Conservation (phyloP, 2,888 invertebrate genomes). For the Phymatocera aterrima region DNA sequence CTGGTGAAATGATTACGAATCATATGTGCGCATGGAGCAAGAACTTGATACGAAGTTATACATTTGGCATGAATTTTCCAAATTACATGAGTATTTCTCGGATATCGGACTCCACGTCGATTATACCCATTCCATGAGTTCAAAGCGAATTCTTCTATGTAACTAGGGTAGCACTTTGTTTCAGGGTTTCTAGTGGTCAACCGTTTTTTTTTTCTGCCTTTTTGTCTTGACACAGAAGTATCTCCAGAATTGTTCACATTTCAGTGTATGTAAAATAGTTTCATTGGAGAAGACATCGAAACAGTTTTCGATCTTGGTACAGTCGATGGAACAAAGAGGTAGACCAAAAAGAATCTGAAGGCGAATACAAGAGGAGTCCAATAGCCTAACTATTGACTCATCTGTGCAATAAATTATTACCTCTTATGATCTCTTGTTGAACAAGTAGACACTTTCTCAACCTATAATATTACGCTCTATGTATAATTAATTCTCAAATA, state of each 20-base stretch:
- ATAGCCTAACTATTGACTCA: background rate
- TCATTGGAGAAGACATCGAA: too few relatives aligned
- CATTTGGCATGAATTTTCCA: background rate
- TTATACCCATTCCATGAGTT: background rate
- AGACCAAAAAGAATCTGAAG: background rate
- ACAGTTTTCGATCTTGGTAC: too few relatives aligned
- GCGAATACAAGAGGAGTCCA: background rate
- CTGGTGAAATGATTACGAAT: background rate
- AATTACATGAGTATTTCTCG: constrained; percentile 3
- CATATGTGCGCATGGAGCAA: background rate
- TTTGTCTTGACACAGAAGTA: too few relatives aligned
- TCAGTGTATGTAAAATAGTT: too few relatives aligned
- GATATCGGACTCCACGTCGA: background rate
- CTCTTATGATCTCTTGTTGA: too few relatives aligned
- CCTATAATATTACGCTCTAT: too few relatives aligned
- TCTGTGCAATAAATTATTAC: background rate
- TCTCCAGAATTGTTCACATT: too few relatives aligned
- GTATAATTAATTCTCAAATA: too few relatives aligned
- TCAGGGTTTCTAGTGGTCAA: background rate
- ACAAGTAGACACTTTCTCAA: too few relatives aligned
- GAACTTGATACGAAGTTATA: background rate
- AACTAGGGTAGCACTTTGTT: background rate
- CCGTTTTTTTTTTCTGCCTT: too few relatives aligned
- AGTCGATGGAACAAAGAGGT: too few relatives aligned
- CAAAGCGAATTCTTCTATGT: background rate